Evolutionary conservation across 2,888 invertebrate genomes (phyloP).

Genomic region (Caenorhabditis sp.): DNA sequence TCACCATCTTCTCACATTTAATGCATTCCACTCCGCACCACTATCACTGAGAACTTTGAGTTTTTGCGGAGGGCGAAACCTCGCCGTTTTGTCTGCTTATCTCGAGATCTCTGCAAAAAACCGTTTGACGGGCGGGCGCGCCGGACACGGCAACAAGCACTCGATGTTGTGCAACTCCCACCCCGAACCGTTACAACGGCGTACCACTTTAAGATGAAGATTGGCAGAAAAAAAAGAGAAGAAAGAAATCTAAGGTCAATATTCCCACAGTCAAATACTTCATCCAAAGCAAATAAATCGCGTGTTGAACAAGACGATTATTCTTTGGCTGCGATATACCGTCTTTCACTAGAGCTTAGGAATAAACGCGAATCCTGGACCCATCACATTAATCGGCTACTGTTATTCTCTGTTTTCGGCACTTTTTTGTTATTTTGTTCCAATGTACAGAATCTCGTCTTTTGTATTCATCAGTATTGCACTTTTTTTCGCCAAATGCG

Average conservation of each 20-base stretch:
- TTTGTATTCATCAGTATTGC: conserved; percentile 27
- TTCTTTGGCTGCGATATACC: conserved; percentile 58
- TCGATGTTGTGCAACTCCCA: conserved; percentile 40
- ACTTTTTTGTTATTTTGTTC: not conserved
- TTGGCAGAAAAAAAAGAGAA: conserved; percentile 47
- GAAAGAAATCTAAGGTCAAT: conserved; percentile 60
- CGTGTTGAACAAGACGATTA: conserved; percentile 63
- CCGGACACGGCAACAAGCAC: conserved; percentile 43
- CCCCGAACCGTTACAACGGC: conserved; percentile 45
- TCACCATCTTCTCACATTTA: too few species aligned
- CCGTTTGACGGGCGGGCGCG: not conserved
- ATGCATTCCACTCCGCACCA: not conserved
- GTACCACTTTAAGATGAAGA: conserved; percentile 55
- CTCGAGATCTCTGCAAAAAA: conserved; percentile 21
- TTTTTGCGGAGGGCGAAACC: too few species aligned
- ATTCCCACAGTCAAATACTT: conserved; percentile 63
- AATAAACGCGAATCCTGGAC: conserved; percentile 33
- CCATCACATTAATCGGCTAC: not conserved
- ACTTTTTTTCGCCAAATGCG: conserved; percentile 41
- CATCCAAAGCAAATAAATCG: conserved; percentile 61
- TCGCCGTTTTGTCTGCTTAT: not conserved
- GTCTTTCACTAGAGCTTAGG: conserved; percentile 52
- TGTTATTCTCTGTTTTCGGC: conserved; percentile 4
- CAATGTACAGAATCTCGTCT: conserved; percentile 41
- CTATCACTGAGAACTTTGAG: not conserved